A percentile compares a stretch with the other conserved stretches of the same genome.
These are phyloP conservation scores for Rapana venosa DNA, from an alignment of 2,888 invertebrate species.

Conservation along the genomic window DNA sequence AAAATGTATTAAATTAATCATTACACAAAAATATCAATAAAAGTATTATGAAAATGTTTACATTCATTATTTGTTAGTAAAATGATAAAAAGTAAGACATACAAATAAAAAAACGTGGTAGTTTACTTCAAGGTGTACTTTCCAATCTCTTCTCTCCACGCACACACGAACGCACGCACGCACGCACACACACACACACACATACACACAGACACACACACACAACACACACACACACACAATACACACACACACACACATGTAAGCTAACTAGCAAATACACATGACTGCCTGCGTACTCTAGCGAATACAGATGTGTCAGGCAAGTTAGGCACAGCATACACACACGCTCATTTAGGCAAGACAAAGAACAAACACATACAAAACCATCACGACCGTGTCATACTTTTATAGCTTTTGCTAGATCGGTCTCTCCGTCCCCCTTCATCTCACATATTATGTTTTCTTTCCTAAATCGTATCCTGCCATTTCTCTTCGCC, in stretches of 20 bases:
- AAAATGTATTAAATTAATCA: no score
- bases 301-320: background rate
- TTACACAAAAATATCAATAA: no score
- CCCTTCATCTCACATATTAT: no score
- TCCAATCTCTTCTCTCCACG: background rate
- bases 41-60: no score
- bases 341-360: background rate
- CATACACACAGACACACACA: background rate
- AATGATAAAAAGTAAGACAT: no score
- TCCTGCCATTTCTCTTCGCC: no score
- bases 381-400: background rate
- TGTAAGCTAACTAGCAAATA: background rate
- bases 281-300: background rate
- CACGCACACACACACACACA: background rate
- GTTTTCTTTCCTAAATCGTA: no score
- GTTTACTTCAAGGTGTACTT: no score
- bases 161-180: background rate
- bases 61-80: no score
- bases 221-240: constrained; percentile 5
- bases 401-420: no score
- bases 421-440: no score
- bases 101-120: no score
- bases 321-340: background rate
- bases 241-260: background rate
- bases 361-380: background rate